Conservation (phyloP, 2,797 vertebrate species). For the Phrynocephalus vlangalii region DNA sequence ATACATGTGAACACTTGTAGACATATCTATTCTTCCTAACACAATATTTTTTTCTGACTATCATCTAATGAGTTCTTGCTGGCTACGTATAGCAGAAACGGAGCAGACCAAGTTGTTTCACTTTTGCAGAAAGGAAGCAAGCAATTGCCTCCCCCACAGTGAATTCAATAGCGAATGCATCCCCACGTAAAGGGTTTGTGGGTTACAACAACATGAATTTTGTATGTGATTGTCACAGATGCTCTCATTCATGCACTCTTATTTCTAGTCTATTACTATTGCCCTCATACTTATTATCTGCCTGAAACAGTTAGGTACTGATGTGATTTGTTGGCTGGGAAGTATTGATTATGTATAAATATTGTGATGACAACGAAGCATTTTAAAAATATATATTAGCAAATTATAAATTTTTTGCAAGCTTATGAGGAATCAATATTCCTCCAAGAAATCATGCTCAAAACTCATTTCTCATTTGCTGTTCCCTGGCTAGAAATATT, state of each 20-base stretch:
- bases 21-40: no score
- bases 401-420: neutral
- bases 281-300: neutral
- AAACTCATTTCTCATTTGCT: neutral
- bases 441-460: slow-evolving; percentile 28
- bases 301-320: neutral
- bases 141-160: neutral
- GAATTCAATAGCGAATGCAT: neutral
- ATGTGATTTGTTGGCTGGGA: neutral
- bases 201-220: neutral
- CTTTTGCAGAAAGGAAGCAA: no score
- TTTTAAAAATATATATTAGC: neutral
- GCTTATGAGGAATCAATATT: slow-evolving; percentile 8
- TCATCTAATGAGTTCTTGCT: no score
- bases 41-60: no score
- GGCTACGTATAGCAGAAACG: no score
- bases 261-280: neutral
- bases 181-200: neutral
- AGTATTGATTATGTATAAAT: slow-evolving; percentile 32
- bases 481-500: slow-evolving; percentile 14
- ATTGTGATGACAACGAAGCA: neutral
- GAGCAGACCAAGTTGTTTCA: no score
- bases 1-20: no score
- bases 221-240: neutral
- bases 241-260: neutral